Evolutionary conservation across 2,113 vertebrate genomes (phyloP).

Genomic region (Axis porcinus): DNA sequence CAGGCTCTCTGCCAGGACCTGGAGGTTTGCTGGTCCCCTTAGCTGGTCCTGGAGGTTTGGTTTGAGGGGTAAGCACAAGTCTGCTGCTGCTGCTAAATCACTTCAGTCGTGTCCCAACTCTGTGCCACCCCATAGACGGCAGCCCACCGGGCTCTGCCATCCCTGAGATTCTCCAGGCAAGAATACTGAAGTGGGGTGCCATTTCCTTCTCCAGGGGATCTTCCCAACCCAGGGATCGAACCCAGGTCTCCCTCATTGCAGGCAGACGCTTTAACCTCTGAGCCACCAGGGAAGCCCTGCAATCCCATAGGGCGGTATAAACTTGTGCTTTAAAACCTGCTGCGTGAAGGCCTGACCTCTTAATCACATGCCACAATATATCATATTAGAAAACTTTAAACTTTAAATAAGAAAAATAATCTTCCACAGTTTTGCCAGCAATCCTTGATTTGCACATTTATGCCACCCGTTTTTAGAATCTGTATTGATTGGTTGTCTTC

Average conservation of each 20-base stretch:
- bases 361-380: neutral
- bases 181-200: no score
- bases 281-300: no score
- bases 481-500: neutral
- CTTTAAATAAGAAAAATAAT: neutral
- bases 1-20: neutral
- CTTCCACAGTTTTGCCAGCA: neutral
- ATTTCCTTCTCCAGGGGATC: no score
- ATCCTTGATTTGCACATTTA: neutral
- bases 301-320: neutral
- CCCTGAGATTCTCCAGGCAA: no score
- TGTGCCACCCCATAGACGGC: no score
- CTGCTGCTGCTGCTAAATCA: no score
- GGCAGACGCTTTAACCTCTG: no score
- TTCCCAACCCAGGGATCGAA: no score
- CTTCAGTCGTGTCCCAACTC: no score
- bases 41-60: neutral
- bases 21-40: neutral
- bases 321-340: neutral
- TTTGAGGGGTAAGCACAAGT: neutral
- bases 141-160: no score
- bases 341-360: neutral
- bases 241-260: no score
- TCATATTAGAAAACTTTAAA: neutral
- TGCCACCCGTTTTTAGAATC: neutral